A percentile compares a stretch with the other conserved stretches of the same genome.
Evolutionary conservation across 1,140 invertebrate species (phyloP).

Genomic region (Diuraphis noxia): DNA sequence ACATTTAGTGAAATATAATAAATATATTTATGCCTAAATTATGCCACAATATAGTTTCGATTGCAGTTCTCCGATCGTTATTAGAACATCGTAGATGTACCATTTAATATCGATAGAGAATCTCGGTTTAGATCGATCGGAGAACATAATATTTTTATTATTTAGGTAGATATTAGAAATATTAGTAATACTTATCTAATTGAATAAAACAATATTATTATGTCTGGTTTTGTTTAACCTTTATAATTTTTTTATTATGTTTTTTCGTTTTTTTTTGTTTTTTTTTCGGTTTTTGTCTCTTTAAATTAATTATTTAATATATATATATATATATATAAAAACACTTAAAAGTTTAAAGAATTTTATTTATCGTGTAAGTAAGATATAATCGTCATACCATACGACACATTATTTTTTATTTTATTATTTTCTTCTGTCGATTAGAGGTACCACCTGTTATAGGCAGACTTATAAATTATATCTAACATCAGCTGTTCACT

Average conservation of each 20-base stretch:
- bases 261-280: neutral
- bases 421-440: neutral
- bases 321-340: no score
- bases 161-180: no score
- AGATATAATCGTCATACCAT: neutral
- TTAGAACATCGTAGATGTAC: neutral
- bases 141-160: neutral
- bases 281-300: neutral
- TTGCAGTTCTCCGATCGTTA: neutral
- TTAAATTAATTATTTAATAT: neutral
- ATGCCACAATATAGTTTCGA: neutral
- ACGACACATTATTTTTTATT: neutral
- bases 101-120: neutral
- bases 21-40: neutral
- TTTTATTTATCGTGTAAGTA: neutral
- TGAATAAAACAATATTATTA: neutral
- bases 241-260: neutral
- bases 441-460: neutral
- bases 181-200: neutral
- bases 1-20: neutral
- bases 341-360: neutral
- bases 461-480: neutral
- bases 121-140: neutral
- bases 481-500: constrained; percentile 26
- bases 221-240: neutral